Percentiles rank a stretch among this genome's conserved stretches.
These are phyloP conservation scores for Metaphire vulgaris DNA, from an alignment of 1,140 invertebrate species.

Conservation along the genomic window DNA sequence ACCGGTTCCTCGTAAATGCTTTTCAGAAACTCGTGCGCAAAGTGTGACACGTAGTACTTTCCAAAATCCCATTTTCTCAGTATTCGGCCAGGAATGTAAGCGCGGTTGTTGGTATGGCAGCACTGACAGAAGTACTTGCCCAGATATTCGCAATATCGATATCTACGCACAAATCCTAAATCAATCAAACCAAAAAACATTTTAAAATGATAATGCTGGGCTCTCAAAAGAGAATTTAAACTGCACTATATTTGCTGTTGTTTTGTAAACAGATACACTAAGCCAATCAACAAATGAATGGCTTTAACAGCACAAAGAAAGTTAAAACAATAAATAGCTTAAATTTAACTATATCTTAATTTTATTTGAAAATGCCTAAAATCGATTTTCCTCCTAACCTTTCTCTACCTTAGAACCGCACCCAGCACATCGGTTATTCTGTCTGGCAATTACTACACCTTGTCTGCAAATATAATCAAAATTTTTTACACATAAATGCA, in stretches of 20 bases:
- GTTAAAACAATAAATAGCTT: slow-evolving; percentile 11
- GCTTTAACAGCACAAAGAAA: not conserved
- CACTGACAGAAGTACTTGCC: slow-evolving; percentile 82
- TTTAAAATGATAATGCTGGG: not conserved
- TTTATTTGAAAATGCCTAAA: too few relatives aligned
- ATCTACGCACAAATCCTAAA: slow-evolving; percentile 62
- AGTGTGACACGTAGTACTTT: slow-evolving; percentile 72
- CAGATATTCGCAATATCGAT: slow-evolving; percentile 71
- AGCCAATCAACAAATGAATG: too few relatives aligned
- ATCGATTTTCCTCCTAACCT: too few relatives aligned
- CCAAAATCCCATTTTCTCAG: slow-evolving; percentile 60
- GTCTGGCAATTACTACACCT: slow-evolving; percentile 62
- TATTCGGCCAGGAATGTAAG: slow-evolving; percentile 70
- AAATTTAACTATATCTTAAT: too few relatives aligned
- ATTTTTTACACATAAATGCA: slow-evolving; percentile 22
- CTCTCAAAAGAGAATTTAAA: too few relatives aligned
- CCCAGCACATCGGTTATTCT: slow-evolving; percentile 75
- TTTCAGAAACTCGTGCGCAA: slow-evolving; percentile 68
- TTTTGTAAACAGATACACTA: too few relatives aligned
- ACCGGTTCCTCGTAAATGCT: slow-evolving; percentile 72
- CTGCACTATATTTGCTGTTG: too few relatives aligned
- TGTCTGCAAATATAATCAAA: slow-evolving; percentile 54
- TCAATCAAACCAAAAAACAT: too few relatives aligned
- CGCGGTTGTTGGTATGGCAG: slow-evolving; percentile 71
- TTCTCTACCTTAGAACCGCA: slow-evolving; percentile 72